Percentiles rank a stretch among this genome's conserved stretches.
Evolutionary conservation across 1,140 invertebrate genomes (phyloP).

Genomic region (Stenopsyche tienmushanensis): DNA sequence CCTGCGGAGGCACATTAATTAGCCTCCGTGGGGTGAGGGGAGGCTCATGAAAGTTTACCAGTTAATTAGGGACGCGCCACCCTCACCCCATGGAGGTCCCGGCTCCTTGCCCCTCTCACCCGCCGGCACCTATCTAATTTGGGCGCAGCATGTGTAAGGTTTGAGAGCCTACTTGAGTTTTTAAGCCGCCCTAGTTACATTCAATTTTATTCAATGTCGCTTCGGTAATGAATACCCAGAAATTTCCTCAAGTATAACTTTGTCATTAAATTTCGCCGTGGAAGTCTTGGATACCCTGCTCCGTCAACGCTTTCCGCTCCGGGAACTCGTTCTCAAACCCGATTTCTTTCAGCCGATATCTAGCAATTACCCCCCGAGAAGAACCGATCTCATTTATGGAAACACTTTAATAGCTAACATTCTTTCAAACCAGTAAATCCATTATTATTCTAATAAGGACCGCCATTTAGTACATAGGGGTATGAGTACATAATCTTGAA

Average conservation of each 20-base stretch:
- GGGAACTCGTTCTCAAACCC: too few relatives aligned
- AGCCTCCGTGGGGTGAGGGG: conserved; percentile 43
- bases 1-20: conserved; percentile 53
- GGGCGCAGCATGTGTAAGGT: conserved; percentile 40
- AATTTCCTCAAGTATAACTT: background rate
- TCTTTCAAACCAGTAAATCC: too few relatives aligned
- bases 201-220: conserved; percentile 35
- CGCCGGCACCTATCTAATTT: conserved; percentile 36
- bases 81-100: conserved; percentile 37
- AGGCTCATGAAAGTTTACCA: conserved; percentile 56
- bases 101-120: conserved; percentile 28
- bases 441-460: too few relatives aligned
- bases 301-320: background rate
- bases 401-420: too few relatives aligned
- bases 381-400: too few relatives aligned
- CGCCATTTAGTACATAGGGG: too few relatives aligned
- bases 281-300: background rate
- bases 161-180: conserved; percentile 40
- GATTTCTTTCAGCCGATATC: too few relatives aligned
- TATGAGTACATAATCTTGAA: too few relatives aligned
- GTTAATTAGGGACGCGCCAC: conserved; percentile 53
- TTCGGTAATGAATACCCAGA: background rate
- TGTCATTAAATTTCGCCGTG: background rate
- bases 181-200: conserved; percentile 40
- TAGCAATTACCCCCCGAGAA: too few relatives aligned